Percentiles rank a stretch among this genome's conserved stretches.
These are phyloP conservation scores for Anastrepha obliqua DNA, from an alignment of 1,140 invertebrate genomes.

Conservation along the genomic window DNA sequence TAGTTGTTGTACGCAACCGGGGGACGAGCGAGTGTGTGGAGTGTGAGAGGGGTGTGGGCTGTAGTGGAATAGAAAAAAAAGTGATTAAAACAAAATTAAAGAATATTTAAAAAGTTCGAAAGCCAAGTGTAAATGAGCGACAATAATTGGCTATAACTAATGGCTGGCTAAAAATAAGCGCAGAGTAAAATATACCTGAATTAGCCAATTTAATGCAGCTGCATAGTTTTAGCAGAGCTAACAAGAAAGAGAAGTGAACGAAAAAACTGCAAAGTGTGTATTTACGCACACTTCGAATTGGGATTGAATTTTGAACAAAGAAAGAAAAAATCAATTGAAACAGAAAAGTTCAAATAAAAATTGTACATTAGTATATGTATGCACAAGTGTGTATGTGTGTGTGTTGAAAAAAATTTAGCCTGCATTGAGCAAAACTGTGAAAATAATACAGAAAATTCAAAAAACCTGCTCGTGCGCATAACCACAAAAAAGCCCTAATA, in stretches of 20 bases:
- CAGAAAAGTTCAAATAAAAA: too few relatives aligned
- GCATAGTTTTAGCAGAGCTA: neutral
- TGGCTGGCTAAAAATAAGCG: neutral
- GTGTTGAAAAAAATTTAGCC: neutral
- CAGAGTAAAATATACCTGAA: neutral
- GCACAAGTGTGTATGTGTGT: too few relatives aligned
- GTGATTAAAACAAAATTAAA: neutral
- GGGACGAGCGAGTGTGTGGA: neutral
- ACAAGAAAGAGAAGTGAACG: too few relatives aligned
- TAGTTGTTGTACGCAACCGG: neutral
- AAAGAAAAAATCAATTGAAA: neutral
- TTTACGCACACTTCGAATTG: neutral
- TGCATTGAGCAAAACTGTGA: neutral
- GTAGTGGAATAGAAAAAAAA: slow-evolving; percentile 7
- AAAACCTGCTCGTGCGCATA: neutral
- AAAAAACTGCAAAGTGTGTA: neutral
- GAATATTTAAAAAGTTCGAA: neutral
- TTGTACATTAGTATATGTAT: too few relatives aligned
- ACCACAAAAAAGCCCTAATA: neutral
- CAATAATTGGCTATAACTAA: neutral
- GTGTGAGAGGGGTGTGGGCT: slow-evolving; percentile 13
- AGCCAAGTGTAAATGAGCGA: neutral
- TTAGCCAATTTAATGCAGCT: neutral
- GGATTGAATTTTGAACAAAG: neutral
- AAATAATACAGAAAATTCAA: neutral